Evolutionary conservation across 1,140 invertebrate species (phyloP).

Genomic region (Parapsyche elsis): DNA sequence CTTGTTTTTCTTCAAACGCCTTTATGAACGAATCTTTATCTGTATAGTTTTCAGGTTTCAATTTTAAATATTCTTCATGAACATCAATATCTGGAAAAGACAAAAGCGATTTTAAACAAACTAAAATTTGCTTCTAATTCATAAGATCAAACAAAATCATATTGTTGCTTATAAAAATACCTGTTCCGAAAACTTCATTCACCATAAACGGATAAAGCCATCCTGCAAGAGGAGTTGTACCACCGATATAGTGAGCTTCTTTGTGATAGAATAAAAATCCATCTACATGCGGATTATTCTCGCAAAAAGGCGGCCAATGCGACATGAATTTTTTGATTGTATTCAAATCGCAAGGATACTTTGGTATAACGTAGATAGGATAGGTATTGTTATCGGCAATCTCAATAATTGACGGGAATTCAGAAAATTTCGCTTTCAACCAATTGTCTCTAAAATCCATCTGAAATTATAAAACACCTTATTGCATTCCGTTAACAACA

Average conservation of each 20-base stretch:
- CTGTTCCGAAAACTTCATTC: conserved; percentile 76
- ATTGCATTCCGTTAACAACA: conserved; percentile 47
- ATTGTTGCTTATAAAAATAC: conserved; percentile 53
- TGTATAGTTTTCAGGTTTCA: conserved; percentile 65
- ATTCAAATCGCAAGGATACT: conserved; percentile 60
- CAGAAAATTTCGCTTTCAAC: conserved; percentile 75
- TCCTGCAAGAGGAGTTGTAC: conserved; percentile 84
- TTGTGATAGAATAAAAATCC: conserved; percentile 88
- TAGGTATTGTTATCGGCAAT: conserved; percentile 66
- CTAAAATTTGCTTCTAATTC: background rate
- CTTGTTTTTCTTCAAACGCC: conserved; percentile 62
- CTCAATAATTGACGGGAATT: conserved; percentile 66
- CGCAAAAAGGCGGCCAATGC: conserved; percentile 59
- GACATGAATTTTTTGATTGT: conserved; percentile 42
- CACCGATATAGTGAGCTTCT: conserved; percentile 79
- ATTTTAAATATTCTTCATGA: conserved; percentile 60
- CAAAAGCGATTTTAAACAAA: too few species aligned
- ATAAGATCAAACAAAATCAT: conserved; percentile 2
- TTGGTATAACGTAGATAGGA: conserved; percentile 67
- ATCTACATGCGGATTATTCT: conserved; percentile 69
- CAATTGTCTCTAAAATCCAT: conserved; percentile 82
- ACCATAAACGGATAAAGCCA: conserved; percentile 93
- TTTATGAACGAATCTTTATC: conserved; percentile 65
- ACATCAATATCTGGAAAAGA: conserved; percentile 64
- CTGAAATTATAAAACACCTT: conserved; percentile 66